phyloP scores from a whole-genome alignment of 2,113 vertebrate species.

The Rhinopomastus cyanomelas region DNA sequence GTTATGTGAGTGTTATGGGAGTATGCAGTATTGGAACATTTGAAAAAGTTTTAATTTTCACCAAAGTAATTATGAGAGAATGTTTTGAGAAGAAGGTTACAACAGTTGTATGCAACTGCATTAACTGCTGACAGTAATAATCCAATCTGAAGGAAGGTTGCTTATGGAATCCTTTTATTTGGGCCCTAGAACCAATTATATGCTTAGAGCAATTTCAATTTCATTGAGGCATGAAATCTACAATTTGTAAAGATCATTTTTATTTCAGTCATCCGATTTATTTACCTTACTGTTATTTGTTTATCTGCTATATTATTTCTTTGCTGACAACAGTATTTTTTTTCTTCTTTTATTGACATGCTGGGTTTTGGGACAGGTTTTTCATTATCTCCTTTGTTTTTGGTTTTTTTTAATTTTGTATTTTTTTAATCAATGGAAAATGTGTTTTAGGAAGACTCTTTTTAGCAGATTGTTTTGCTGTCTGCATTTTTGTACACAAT shows the following conservation, averaged over 20 bases:
- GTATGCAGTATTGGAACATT: neutral
- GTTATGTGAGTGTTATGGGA: neutral
- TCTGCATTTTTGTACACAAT: neutral
- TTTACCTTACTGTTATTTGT: neutral
- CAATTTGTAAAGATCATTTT: neutral
- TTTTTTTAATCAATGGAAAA: neutral
- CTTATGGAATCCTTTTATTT: neutral
- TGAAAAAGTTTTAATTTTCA: neutral
- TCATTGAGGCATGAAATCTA: neutral
- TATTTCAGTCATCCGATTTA: neutral
- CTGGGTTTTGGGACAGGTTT: neutral
- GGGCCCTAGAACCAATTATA: neutral
- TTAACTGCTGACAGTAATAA: neutral
- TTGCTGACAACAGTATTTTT: neutral
- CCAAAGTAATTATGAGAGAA: neutral
- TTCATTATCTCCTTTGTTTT: neutral
- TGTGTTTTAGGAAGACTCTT: neutral
- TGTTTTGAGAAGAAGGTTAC: neutral
- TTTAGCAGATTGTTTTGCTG: neutral
- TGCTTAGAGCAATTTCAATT: slow-evolving; percentile 8
- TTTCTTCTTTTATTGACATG: neutral
- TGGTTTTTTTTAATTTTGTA: neutral
- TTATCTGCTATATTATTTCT: neutral
- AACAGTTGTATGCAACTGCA: neutral
- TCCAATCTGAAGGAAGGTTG: neutral